A percentile compares a stretch with the other conserved stretches of the same genome.
phyloP scores from a whole-genome alignment of 2,797 vertebrate genomes.

The Clarias pachynema region DNA sequence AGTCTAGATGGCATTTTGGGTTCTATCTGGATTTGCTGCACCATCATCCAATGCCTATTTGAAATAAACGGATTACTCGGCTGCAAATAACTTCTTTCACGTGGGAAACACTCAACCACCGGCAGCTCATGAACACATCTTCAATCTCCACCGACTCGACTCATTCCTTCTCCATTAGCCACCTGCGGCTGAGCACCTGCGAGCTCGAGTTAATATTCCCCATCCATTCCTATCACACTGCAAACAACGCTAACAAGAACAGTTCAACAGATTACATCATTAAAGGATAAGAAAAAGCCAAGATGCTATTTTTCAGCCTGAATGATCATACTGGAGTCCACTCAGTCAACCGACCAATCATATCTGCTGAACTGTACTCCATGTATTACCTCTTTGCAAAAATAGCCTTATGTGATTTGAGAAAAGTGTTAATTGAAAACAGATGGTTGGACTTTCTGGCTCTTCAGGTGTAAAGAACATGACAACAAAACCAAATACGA shows the following conservation, averaged over 20 bases:
- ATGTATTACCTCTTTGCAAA: not conserved
- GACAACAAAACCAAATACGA: not conserved
- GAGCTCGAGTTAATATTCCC: conserved; percentile 19
- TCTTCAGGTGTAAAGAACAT: not conserved
- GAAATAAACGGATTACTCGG: conserved; percentile 24
- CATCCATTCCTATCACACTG: not conserved
- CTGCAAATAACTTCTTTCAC: conserved; percentile 26
- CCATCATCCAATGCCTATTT: conserved; percentile 9
- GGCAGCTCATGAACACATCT: conserved; percentile 23
- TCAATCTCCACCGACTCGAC: conserved; percentile 5
- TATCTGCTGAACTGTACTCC: not conserved
- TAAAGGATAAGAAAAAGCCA: not conserved
- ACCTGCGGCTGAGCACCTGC: conserved; percentile 25
- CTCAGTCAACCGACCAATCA: not conserved
- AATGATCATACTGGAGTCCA: not conserved
- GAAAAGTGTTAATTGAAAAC: not conserved
- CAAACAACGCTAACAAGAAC: conserved; percentile 10
- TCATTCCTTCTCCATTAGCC: conserved; percentile 25
- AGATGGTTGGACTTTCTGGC: not conserved
- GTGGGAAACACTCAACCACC: conserved; percentile 15
- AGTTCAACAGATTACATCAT: not conserved
- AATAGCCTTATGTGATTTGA: not conserved
- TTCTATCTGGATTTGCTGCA: conserved; percentile 22
- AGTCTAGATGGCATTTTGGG: conserved; percentile 27
- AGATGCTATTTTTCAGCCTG: not conserved